Evolutionary conservation across 2,888 invertebrate species (phyloP).

Genomic region (Chloroclysta siterata): DNA sequence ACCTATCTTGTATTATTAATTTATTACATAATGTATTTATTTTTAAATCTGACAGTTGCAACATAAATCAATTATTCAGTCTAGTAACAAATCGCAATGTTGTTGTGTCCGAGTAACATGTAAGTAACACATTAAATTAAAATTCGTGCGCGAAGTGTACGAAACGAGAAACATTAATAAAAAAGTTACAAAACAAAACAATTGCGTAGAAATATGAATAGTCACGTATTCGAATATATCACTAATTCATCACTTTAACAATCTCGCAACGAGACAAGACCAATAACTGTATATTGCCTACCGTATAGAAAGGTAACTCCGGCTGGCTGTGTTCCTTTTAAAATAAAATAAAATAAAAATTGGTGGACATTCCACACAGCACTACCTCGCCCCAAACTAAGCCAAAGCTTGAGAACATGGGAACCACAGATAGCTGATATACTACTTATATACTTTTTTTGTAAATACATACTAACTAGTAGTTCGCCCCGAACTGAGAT

Average conservation of each 20-base stretch:
- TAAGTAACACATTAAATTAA: constrained; percentile 23
- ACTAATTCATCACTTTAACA: constrained; percentile 16
- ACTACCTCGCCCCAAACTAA: no score
- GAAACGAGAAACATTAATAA: constrained; percentile 14
- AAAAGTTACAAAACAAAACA: constrained; percentile 17
- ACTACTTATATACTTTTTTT: no score
- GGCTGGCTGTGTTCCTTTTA: background rate
- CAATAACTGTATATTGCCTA: background rate
- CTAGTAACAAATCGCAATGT: constrained; percentile 18
- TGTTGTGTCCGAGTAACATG: constrained; percentile 25
- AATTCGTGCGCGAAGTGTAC: constrained; percentile 22
- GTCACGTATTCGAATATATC: constrained; percentile 17
- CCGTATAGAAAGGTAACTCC: constrained; percentile 17
- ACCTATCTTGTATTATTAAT: background rate
- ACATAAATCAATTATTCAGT: constrained; percentile 9
- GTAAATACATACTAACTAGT: no score
- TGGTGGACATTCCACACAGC: no score
- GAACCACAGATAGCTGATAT: no score
- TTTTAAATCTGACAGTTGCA: constrained; percentile 9
- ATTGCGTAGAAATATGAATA: constrained; percentile 16
- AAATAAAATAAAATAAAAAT: no score
- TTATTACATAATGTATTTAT: constrained; percentile 23
- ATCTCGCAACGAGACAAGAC: constrained; percentile 6
- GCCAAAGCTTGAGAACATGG: no score
- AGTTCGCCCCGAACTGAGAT: no score